Percentiles rank a stretch among this genome's conserved stretches.
Conservation (phyloP, 2,113 vertebrate species). For the Petrocephalus microphthalmus region DNA sequence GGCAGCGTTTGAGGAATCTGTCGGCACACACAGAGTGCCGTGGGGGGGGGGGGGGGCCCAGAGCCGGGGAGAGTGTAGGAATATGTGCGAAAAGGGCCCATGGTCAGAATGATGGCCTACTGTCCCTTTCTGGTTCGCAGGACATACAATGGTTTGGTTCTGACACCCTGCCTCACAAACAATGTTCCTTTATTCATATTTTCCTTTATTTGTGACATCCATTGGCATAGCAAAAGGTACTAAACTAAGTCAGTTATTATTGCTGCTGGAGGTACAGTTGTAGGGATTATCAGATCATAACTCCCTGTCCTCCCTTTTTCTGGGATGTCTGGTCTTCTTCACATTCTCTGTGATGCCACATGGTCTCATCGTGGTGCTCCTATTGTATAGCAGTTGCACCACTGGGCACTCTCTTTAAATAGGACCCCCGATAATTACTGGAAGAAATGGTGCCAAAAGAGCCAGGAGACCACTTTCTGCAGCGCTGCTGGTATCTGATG, state of each 20-base stretch:
- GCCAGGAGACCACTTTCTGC: background rate
- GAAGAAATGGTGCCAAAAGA: background rate
- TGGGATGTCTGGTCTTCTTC: background rate
- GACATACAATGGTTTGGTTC: background rate
- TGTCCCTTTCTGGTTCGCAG: background rate
- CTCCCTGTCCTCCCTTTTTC: background rate
- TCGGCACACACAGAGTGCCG: constrained; percentile 36
- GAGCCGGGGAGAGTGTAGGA: background rate
- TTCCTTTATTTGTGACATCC: background rate
- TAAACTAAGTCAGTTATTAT: background rate
- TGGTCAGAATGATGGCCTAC: background rate
- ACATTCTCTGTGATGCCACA: background rate
- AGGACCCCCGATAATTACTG: background rate
- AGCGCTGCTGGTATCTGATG: background rate
- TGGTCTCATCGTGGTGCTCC: background rate
- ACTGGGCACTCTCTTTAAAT: background rate
- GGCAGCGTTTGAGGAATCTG: constrained; percentile 51
- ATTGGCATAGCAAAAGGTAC: background rate
- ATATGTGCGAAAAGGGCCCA: background rate
- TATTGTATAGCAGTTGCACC: background rate
- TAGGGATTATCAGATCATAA: background rate
- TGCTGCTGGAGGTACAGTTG: background rate
- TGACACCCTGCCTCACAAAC: background rate
- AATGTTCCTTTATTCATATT: background rate
- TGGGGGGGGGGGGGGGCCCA: background rate